Evolutionary conservation across 2,888 invertebrate genomes (phyloP).

Genomic region (Elegia similella): DNA sequence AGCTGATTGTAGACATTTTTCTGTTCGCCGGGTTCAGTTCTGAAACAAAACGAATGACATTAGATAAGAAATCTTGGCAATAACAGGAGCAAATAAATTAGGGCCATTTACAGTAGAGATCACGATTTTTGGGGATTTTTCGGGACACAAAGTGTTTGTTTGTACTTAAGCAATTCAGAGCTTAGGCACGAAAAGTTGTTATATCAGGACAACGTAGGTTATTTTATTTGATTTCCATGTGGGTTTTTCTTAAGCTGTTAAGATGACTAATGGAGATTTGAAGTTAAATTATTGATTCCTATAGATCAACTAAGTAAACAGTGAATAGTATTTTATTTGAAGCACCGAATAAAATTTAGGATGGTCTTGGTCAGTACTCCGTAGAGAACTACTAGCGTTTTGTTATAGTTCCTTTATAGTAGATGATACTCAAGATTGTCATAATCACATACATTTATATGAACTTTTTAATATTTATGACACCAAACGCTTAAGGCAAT

Average conservation of each 20-base stretch:
- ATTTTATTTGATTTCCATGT: not conserved
- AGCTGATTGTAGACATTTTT: slow-evolving; percentile 45
- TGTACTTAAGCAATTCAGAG: not conserved
- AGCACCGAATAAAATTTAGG: too few relatives aligned
- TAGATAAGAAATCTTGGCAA: not conserved
- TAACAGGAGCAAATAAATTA: not conserved
- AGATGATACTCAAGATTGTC: too few relatives aligned
- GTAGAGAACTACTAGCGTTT: too few relatives aligned
- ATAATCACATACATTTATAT: too few relatives aligned
- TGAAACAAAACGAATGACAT: slow-evolving; percentile 48
- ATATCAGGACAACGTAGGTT: not conserved
- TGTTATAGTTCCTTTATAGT: too few relatives aligned
- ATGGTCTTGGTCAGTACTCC: too few relatives aligned
- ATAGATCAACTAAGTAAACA: too few relatives aligned
- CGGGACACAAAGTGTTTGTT: not conserved
- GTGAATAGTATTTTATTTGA: too few relatives aligned
- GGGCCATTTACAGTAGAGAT: not conserved
- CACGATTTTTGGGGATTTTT: not conserved
- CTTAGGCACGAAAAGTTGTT: not conserved
- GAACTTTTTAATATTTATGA: too few relatives aligned
- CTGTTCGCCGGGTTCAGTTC: slow-evolving; percentile 32
- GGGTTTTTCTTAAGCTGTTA: not conserved
- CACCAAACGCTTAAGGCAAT: too few relatives aligned
- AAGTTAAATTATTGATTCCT: not conserved
- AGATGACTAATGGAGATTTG: not conserved